Evolutionary conservation across 2,113 vertebrate species (phyloP), one percentile per base, ranked within the genome.

Genomic region (Seriola quinqueradiata): DNA sequence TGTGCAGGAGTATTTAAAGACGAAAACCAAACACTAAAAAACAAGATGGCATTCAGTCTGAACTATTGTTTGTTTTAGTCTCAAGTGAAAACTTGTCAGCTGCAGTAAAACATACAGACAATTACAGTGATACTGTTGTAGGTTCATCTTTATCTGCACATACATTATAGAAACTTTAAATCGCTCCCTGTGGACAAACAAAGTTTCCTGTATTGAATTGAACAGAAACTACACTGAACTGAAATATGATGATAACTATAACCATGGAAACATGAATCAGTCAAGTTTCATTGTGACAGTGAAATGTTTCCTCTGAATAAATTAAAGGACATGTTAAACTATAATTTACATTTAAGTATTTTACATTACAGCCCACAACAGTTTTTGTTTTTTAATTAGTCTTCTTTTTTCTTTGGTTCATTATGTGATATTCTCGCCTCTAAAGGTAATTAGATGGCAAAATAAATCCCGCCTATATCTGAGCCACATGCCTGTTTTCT

Each of bases 321-420:
- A 69, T 54, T 38, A 28, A 66, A 48, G 52, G 52, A 55, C 17
- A 0, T n/a, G 21, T 52, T 60, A 12, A 28, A 57, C 25, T 52
- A n/a, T 32, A 48, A 77, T 52, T 75, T 42, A 6, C 40, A 52
- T 17, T n/a, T 34, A 2, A 14, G 42, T 40, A 12, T 44, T 70
- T 57, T 36, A 58, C 8, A 11, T 64, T 16, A 6, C 70, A 34
- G 40, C 71, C 60, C 54, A 25, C 67, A 32, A 67, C 66, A 71
- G 77, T 76, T 65, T 66, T 81, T 46, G 8, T 32, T 28, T 48
- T 5, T 1, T 54, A 3, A 9, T 13, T 36, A 28, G 34, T 50
- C 1, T 4, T 66, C 60, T 16, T 28, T 28, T 28, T 28, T 28
- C 25, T 38, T 7, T 38, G 38, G 38, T 38, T 38, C 38, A 38